phyloP scores from a whole-genome alignment of 2,797 vertebrate species.

The Eptatretus atami region DNA sequence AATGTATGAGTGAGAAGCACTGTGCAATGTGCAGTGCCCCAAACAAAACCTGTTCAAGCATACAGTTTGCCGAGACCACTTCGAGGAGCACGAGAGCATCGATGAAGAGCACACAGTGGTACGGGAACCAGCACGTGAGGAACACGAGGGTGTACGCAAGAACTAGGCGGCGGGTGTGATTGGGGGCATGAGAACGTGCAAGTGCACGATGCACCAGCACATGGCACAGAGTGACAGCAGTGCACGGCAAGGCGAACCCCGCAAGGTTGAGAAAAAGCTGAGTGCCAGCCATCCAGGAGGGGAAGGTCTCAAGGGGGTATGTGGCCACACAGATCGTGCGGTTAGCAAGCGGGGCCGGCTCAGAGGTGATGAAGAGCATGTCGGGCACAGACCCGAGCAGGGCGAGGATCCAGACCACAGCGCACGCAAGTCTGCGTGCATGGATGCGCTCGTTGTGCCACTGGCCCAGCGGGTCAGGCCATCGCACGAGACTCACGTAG shows the following conservation, averaged over 20 bases:
- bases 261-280: slow-evolving; percentile 52
- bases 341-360: slow-evolving; percentile 24
- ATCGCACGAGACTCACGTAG: slow-evolving; percentile 31
- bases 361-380: slow-evolving; percentile 45
- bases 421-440: slow-evolving; percentile 25
- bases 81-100: slow-evolving; percentile 47
- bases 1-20: slow-evolving; percentile 66
- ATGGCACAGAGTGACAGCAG: slow-evolving; percentile 48
- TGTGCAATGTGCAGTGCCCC: slow-evolving; percentile 55
- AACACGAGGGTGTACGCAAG: slow-evolving; percentile 67
- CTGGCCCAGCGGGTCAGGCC: slow-evolving; percentile 15
- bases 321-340: slow-evolving; percentile 38
- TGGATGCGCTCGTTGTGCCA: slow-evolving; percentile 17
- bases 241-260: slow-evolving; percentile 63
- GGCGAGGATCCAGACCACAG: slow-evolving; percentile 56
- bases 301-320: slow-evolving; percentile 42
- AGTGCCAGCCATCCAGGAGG: slow-evolving; percentile 59
- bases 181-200: background rate
- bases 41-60: slow-evolving; percentile 43
- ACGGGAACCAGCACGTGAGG: slow-evolving; percentile 68
- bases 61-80: slow-evolving; percentile 37
- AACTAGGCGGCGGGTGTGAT: slow-evolving; percentile 42
- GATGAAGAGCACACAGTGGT: slow-evolving; percentile 34
- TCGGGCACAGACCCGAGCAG: slow-evolving; percentile 45
- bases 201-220: slow-evolving; percentile 32